phyloP scores from a whole-genome alignment of 2,113 vertebrate genomes.

The Dicentrarchus labrax region DNA sequence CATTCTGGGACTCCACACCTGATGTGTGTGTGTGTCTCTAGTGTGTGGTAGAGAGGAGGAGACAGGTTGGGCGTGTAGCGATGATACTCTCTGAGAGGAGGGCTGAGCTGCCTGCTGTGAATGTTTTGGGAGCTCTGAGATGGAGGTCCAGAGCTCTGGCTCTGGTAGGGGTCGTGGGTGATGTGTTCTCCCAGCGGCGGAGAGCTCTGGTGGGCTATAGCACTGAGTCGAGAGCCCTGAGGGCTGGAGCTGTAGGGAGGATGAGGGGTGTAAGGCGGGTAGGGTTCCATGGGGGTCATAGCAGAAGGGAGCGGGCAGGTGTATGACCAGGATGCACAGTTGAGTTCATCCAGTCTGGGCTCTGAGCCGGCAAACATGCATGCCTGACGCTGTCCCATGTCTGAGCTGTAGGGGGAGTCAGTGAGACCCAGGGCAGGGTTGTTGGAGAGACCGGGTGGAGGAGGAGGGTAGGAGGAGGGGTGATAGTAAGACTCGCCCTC shows the following conservation, averaged over 20 bases:
- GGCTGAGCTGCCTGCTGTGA: conserved; percentile 89
- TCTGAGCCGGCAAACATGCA: conserved; percentile 95
- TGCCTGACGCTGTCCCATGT: conserved; percentile 93
- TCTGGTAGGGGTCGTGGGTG: conserved; percentile 86
- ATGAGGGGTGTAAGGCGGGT: conserved; percentile 92
- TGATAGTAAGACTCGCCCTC: conserved; percentile 92
- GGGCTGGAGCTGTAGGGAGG: conserved; percentile 91
- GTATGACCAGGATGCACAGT: conserved; percentile 92
- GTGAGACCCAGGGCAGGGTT: conserved; percentile 86
- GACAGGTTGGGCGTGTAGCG: conserved; percentile 91
- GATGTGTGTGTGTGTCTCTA: conserved; percentile 85
- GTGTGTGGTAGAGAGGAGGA: conserved; percentile 93
- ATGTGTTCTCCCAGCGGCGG: conserved; percentile 86
- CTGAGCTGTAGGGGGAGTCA: conserved; percentile 90
- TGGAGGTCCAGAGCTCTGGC: conserved; percentile 82
- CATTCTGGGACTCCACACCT: conserved; percentile 93
- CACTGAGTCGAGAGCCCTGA: conserved; percentile 89
- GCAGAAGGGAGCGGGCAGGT: conserved; percentile 89
- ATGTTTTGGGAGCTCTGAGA: conserved; percentile 87
- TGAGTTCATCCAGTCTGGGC: conserved; percentile 92
- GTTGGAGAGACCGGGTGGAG: conserved; percentile 62
- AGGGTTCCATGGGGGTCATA: conserved; percentile 93
- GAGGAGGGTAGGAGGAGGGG: conserved; percentile 82
- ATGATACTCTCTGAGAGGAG: conserved; percentile 85
- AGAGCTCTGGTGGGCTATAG: conserved; percentile 89